Evolutionary conservation across 1,140 invertebrate species (phyloP).

Genomic region (Achroia grisella): DNA sequence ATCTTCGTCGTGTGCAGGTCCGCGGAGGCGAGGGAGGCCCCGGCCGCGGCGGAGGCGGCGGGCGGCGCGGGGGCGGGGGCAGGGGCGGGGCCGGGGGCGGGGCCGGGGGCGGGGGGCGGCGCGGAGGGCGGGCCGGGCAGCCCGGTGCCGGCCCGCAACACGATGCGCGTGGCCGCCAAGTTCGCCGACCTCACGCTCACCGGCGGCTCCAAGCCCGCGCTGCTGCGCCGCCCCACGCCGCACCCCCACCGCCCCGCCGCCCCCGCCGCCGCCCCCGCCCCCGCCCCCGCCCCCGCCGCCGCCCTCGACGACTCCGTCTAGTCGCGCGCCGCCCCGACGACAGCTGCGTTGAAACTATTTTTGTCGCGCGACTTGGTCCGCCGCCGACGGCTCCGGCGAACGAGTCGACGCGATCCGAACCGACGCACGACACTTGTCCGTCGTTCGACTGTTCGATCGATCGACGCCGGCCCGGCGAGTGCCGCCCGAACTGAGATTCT

Average conservation of each 20-base stretch:
- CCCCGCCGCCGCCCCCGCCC: constrained; percentile 94
- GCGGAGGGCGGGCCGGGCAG: constrained; percentile 23
- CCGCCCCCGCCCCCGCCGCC: constrained; percentile 91
- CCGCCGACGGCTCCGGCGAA: neutral
- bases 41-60: neutral
- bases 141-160: constrained; percentile 75
- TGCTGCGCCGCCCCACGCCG: constrained; percentile 81
- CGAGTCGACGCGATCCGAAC: too few species aligned
- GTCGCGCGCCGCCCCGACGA: constrained; percentile 83
- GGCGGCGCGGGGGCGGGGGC: neutral
- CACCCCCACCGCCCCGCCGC: constrained; percentile 26
- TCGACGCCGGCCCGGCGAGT: too few species aligned
- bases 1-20: too few species aligned
- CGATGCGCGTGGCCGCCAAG: constrained; percentile 74
- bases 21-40: too few species aligned
- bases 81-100: neutral
- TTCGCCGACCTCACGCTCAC: constrained; percentile 75
- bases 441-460: too few species aligned
- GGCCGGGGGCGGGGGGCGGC: neutral
- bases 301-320: constrained; percentile 90
- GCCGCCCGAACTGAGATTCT: too few species aligned
- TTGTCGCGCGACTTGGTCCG: neutral
- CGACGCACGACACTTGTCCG: too few species aligned
- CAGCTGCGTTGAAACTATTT: neutral
- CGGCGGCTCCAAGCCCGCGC: constrained; percentile 79